These are phyloP conservation scores for fruit fly (Drosophila melanogaster) DNA, from an alignment of 1,140 invertebrate genomes.

Conservation along the genomic window DNA sequence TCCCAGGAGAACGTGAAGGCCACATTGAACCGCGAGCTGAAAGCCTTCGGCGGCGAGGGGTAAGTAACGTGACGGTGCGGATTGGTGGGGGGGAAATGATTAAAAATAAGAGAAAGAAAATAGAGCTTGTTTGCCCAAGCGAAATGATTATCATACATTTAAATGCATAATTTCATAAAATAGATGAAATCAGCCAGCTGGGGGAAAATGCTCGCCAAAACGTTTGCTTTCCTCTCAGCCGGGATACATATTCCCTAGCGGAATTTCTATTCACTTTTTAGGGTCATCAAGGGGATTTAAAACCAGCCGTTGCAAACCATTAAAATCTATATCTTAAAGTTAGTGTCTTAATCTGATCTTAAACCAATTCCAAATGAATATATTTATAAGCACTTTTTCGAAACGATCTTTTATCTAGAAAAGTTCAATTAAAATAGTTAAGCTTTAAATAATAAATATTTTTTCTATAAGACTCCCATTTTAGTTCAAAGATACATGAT, in stretches of 20 bases:
- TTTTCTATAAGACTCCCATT: too few relatives aligned
- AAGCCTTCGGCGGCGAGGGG: conserved; percentile 91
- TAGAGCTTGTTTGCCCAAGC: conserved; percentile 25
- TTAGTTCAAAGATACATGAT: too few relatives aligned
- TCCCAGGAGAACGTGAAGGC: conserved; percentile 92
- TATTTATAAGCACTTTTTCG: too few relatives aligned
- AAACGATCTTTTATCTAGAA: too few relatives aligned
- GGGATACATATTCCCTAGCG: conserved; percentile 5
- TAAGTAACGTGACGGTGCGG: conserved; percentile 84
- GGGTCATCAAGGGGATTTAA: conserved; percentile 1
- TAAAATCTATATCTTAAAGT: neutral
- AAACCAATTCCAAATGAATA: too few relatives aligned
- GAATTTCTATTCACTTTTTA: neutral
- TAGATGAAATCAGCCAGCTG: conserved; percentile 57
- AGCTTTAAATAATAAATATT: too few relatives aligned
- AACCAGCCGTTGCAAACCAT: neutral
- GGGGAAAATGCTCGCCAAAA: conserved; percentile 7
- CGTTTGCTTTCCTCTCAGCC: conserved; percentile 14
- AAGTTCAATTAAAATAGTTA: too few relatives aligned
- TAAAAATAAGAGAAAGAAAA: neutral
- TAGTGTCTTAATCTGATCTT: too few relatives aligned
- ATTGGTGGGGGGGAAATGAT: too few relatives aligned
- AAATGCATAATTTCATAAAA: conserved; percentile 80
- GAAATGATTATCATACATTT: conserved; percentile 80
- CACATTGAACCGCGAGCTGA: conserved; percentile 91